Base-by-base conservation (phyloP, 2,888 invertebrate genomes). In the Nudaria mundana region DNA sequence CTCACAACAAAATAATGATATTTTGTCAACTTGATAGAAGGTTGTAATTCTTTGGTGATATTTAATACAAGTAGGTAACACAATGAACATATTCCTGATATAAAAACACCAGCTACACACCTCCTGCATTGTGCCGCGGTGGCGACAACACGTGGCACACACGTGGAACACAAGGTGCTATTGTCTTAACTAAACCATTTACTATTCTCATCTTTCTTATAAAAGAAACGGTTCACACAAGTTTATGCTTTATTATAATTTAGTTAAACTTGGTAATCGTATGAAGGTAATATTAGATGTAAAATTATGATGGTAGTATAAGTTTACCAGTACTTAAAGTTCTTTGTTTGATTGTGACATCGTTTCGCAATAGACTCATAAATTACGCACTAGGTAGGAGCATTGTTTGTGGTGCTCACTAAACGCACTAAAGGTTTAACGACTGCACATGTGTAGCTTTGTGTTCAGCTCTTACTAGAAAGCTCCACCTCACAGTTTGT, bases 111-210 rank as follows among this genome's bases (percentile, higher is more conserved):
- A 34, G 61, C 64, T 58, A 60, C 45, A 39, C 53, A 66, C 63
- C 63, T 63, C 66, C 47, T 53, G 51, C 36, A 51, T 46, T 49
- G 48, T 46, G 44, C 37, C 37, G 42, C 47, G 3, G 36, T 37
- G 54, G 58, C 5, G 20, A 2, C 26, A 6, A 54, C 81, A 81
- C 76, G 77, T 79, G 77, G 56, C 52, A 30, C 61, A 64, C 78
- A 78, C 77, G 79, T 76, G 73, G 45, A 48, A 34, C 3, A 58
- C 61, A 60, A 74, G 72, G 76, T 73, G 65, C 64, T 58, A 74
- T 80, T 81, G 76, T 79, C 67, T 69, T 49, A 52, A 39, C 42
- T 20, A 34, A 18, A 34, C 44, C 45, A 53, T 54, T 49, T 46
- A 56, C 52, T 36, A 32, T 34, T 25, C 35, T 6, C 20, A 30